Evolutionary conservation across 2,113 vertebrate genomes (phyloP).

Genomic region (Corythornis vintsioides): DNA sequence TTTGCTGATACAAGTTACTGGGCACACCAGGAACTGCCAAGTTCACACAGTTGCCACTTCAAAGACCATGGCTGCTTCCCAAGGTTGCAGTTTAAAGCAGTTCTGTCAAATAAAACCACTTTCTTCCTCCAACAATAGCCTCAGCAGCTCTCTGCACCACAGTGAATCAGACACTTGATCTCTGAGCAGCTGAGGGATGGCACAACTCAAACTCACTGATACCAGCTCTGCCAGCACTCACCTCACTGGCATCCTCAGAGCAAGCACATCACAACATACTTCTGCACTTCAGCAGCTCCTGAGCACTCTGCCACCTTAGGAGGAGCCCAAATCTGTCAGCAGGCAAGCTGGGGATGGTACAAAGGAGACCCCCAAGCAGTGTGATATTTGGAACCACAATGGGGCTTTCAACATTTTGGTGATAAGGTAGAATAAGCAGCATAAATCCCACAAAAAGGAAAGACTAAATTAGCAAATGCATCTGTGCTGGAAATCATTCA

Average conservation of each 20-base stretch:
- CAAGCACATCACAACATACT: neutral
- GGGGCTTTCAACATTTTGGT: neutral
- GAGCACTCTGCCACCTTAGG: neutral
- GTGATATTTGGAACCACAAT: neutral
- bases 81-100: neutral
- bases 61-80: neutral
- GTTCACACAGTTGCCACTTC: neutral
- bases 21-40: neutral
- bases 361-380: neutral
- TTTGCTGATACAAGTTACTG: accelerated
- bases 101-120: neutral
- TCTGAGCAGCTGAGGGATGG: neutral
- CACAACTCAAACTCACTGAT: neutral
- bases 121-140: neutral
- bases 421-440: neutral
- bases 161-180: neutral
- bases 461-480: neutral
- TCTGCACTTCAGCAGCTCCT: neutral
- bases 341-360: neutral
- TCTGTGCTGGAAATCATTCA: conserved; percentile 4
- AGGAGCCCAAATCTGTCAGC: neutral
- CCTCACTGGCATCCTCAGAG: neutral
- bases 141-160: neutral
- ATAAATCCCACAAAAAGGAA: neutral
- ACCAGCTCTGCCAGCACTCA: neutral